Evolutionary conservation across 2,113 vertebrate species (phyloP).

Genomic region (Monarcha castaneiventris): DNA sequence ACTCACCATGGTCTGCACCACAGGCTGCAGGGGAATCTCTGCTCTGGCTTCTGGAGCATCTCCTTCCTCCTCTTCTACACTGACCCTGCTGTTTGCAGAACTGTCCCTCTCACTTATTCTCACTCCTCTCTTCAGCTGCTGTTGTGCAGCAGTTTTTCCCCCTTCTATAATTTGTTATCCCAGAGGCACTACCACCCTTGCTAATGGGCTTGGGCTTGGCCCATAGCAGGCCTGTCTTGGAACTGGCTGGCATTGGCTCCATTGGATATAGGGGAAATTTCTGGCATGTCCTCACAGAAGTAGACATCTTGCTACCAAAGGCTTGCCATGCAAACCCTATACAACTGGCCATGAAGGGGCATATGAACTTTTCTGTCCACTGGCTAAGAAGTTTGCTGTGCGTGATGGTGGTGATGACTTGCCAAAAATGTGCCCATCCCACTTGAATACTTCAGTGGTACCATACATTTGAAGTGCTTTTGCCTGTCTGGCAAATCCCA

Average conservation of each 20-base stretch:
- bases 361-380: not conserved
- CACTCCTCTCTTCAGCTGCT: not conserved
- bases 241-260: not conserved
- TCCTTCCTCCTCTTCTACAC: not conserved
- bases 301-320: not conserved
- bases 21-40: not conserved
- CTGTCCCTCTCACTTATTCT: not conserved
- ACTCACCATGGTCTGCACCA: not conserved
- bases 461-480: not conserved
- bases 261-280: not conserved
- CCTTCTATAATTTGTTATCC: not conserved
- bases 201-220: fast-evolving
- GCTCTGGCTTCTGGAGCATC: not conserved
- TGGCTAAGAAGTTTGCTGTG: not conserved
- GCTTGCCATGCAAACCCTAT: not conserved
- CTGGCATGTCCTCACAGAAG: not conserved
- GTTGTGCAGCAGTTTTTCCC: not conserved
- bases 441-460: not conserved
- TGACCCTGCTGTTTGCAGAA: not conserved
- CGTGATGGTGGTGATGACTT: not conserved
- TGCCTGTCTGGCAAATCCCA: not conserved
- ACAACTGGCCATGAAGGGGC: not conserved
- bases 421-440: not conserved
- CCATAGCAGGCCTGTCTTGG: fast-evolving
- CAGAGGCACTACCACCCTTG: fast-evolving